Conservation (phyloP, 2,888 invertebrate species). For the Dexiosoma caninum region DNA sequence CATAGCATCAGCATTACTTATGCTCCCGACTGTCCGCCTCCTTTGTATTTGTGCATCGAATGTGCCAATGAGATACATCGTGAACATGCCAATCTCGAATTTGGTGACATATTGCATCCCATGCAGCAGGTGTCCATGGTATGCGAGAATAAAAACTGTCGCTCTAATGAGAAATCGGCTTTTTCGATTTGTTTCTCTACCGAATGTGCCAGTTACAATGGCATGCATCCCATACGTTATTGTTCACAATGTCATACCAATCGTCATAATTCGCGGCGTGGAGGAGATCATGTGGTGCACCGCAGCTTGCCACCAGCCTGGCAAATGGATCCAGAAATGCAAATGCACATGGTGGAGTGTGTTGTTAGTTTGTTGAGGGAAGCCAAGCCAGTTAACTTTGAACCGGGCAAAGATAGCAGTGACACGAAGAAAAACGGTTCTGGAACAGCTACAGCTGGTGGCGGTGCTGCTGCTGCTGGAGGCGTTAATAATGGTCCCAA, state of each 20-base stretch:
- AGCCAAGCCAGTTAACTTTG: conserved; percentile 88
- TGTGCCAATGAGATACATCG: conserved; percentile 95
- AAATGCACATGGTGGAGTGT: conserved; percentile 95
- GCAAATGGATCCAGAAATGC: conserved; percentile 93
- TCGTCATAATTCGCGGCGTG: conserved; percentile 91
- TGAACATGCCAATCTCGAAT: conserved; percentile 90
- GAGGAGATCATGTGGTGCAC: conserved; percentile 94
- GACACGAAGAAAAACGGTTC: conserved; percentile 76
- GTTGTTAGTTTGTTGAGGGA: conserved; percentile 95
- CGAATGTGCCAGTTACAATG: conserved; percentile 97
- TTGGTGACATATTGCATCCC: conserved; percentile 92
- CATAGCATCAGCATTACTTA: conserved; percentile 93
- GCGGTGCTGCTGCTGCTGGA: too few species aligned
- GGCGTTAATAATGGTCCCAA: conserved; percentile 36
- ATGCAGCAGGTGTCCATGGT: conserved; percentile 96
- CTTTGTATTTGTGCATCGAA: conserved; percentile 96
- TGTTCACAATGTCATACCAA: conserved; percentile 93
- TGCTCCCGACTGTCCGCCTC: conserved; percentile 93
- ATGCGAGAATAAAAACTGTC: conserved; percentile 98
- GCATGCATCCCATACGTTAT: conserved; percentile 96
- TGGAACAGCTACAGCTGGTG: conserved; percentile 70
- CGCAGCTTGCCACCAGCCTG: conserved; percentile 91
- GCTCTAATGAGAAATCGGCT: conserved; percentile 93
- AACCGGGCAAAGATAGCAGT: conserved; percentile 79
- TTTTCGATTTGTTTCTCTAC: conserved; percentile 97